phyloP scores from a whole-genome alignment of 2,888 invertebrate species.

The Dendrolimus houi region DNA sequence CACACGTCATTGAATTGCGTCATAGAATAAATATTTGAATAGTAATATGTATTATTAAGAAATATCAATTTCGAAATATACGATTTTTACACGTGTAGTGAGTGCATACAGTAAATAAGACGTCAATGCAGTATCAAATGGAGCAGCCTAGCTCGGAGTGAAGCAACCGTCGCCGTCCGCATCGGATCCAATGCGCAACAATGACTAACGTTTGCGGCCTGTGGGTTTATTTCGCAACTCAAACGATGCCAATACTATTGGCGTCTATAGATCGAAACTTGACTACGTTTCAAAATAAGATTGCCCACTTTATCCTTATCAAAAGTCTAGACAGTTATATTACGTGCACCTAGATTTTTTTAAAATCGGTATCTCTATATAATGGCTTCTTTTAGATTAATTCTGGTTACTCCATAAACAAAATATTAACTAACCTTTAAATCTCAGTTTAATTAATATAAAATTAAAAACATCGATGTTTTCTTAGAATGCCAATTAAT shows the following conservation, averaged over 20 bases:
- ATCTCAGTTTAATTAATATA: no score
- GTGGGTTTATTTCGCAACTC: conserved; percentile 59
- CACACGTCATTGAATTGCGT: no score
- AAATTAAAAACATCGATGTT: no score
- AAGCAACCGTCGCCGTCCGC: conserved; percentile 24
- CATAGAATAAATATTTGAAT: no score
- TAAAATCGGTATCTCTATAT: no score
- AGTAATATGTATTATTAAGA: no score
- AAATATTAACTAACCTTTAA: no score
- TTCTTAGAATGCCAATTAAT: no score
- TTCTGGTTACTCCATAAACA: no score
- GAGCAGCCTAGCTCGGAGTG: conserved; percentile 19
- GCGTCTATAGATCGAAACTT: conserved; percentile 55
- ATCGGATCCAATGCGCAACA: conserved; percentile 56
- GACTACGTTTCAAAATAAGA: conserved; percentile 40
- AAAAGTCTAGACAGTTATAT: conserved; percentile 23
- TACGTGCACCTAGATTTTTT: no score
- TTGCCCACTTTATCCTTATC: conserved; percentile 43
- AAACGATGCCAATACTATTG: conserved; percentile 53
- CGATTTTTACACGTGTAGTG: neutral
- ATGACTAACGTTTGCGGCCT: conserved; percentile 50
- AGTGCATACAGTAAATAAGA: conserved; percentile 8
- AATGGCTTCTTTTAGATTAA: no score
- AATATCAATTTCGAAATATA: no score
- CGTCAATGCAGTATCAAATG: conserved; percentile 19